Evolutionary conservation across 2,797 vertebrate genomes (phyloP), one percentile per base, ranked within the genome.

Genomic region (Distichodus sexfasciatus): DNA sequence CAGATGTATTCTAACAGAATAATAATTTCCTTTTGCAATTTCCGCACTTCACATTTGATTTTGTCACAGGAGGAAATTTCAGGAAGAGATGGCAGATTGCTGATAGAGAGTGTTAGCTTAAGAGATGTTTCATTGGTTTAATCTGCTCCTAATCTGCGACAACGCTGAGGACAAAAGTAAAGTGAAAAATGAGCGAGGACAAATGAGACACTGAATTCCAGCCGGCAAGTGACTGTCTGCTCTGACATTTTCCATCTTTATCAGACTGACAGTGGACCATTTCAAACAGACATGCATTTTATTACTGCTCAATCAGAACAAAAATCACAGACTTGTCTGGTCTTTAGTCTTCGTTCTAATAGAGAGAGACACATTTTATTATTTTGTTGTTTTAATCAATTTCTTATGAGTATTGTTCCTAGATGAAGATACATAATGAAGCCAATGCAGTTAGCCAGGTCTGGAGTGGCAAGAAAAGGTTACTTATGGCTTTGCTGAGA

Each of bases 101-200:
- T 82, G 81, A 85, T 81, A 76, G 71, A 82, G 76, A 82, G 84
- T 80, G 54, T 50, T 28, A 48, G 64, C 77, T 78, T 72, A 76
- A 81, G 74, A 60, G 64, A 83, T 73, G 51, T 69, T 66, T n/a
- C n/a, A n/a, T n/a, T n/a, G n/a, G n/a, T n/a, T 51, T 85, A 86
- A 88, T 88, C 82, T 38, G 19, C 79, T 43, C 74, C 74, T 80
- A 79, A 70, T 58, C 43, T 43, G 48, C 71, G 64, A 19, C 19
- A 41, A 53, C 72, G 54, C 55, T 68, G 65, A 77, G 71, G 57
- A 76, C 36, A 47, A 69, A 61, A 71, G 78, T 54, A 15, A 17
- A 35, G 41, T 57, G 40, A 71, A 65, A 67, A 76, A 75, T 48
- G 66, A 66, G 54, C 46, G 15, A 57, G 23, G 83, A 81, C 78